Evolutionary conservation across 2,888 invertebrate species (phyloP), one percentile per base, ranked within the genome.

Genomic region (Caenorhabditis sinica): DNA sequence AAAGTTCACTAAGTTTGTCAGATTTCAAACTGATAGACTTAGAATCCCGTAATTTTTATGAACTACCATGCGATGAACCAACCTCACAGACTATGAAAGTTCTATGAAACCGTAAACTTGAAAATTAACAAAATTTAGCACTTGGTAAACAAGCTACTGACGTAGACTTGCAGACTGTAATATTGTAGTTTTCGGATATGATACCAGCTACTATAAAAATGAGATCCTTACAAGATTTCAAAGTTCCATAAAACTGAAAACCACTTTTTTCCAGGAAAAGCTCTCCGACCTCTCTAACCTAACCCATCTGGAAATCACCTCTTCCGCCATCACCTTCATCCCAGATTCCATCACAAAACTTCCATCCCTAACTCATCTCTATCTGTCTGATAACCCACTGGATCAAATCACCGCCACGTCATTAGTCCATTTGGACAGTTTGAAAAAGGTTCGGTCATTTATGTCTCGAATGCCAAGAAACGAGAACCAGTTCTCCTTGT

Each of bases 281-380:
- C 75, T 82, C 6, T 69, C 75, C 23, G 69, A 63, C 15, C 75
- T 82, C 20, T 28, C 58, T 8, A 65, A 72, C 36, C 36, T 85
- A 53, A 81, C 81, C 25, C 84, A 85, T 85, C 53, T 85, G 53
- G 84, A 81, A 63, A 68, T 85, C 20, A 79, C 81, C 9, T 72
- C 81, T 11, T 76, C 81, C 2, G 20, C 66, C 2, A 61, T 85
- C 17, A 43, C 71, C 13, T 61, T 30, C 8, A 73, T 85, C 13
- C 84, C 84, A 0, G 58, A 72, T 23, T 66, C 68, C 15, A 72
- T 84, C 6, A 23, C 71, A 8, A 65, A 71, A 43, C 36, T 85
- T 8, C 66, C 76, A 11, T 61, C 49, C 36, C 43, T 85, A 11
- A 76, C 76, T 1, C 84, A 85, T 69, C 43, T 85, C 0, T 76